Evolutionary conservation across 2,113 vertebrate genomes (phyloP), one percentile per base, ranked within the genome.

Genomic region (Pelecanus crispus): DNA sequence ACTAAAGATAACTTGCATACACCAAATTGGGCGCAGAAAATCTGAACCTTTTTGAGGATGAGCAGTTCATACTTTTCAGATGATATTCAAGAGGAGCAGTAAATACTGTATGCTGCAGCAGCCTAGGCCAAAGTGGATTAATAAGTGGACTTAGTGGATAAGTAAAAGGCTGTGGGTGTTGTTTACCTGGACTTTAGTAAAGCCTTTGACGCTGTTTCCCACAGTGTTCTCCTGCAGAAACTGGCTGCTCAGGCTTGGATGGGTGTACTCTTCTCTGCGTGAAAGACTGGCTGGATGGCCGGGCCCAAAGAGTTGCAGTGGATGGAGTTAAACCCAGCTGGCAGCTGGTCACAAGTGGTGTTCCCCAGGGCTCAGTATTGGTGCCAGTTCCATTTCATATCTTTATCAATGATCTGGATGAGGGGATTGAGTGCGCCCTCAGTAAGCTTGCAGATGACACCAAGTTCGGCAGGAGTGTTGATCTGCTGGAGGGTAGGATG

Each of bases 391-490:
- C 62, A 7, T 81, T 53, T 44, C 28, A 24, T 53, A 2, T 19
- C 49, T 5, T 9, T 28, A 32, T 19, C 63, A 40, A 0, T 68
- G 38, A 13, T 17, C 14, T 73, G 40, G 7, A 17, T 5, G 4
- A 31, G 36, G 11, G 6, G 2, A 45, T 63, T 0, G 0, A 68
- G 24, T 28, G 24, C 6, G 32, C 7, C 9, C 24, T 52, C 36
- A 10, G 17, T 61, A 17, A 25, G 15, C 47, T 59, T 49, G 28
- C 38, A 61, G 38, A 4, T 0, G 0, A 29, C 49, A 36, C 13
- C 25, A 53, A 10, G 9, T 20, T 85, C 38, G 2, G 38, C 2
- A 5, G n/a, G 11, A 72, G 4, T 5, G 15, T 75, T 24, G 7
- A 28, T 63, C 4, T 81, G 5, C 49, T 32, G 3, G 26, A 67